phyloP scores from a whole-genome alignment of 1,140 invertebrate species.

The Stenopsyche tienmushanensis region DNA sequence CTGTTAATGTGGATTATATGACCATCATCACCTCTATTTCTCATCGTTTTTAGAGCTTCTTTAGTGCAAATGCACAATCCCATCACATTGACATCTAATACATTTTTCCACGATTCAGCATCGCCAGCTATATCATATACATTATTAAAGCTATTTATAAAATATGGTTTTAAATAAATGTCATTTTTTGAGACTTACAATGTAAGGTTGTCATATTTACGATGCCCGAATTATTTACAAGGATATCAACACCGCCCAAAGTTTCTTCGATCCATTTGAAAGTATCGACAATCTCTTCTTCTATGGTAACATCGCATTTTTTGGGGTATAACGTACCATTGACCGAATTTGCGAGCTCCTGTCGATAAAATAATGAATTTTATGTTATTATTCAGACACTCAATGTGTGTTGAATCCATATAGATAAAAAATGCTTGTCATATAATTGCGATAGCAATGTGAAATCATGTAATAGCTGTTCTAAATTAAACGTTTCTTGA shows the following conservation, averaged over 20 bases:
- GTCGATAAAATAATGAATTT: too few relatives aligned
- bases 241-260: conserved; percentile 65
- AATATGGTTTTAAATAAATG: too few relatives aligned
- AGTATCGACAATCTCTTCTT: conserved; percentile 63
- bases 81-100: conserved; percentile 57
- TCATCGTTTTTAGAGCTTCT: conserved; percentile 61
- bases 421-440: too few relatives aligned
- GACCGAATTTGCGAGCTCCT: conserved; percentile 40
- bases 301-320: conserved; percentile 64
- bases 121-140: too few relatives aligned
- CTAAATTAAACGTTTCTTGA: too few relatives aligned
- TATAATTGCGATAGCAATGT: too few relatives aligned
- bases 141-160: too few relatives aligned
- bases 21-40: conserved; percentile 59
- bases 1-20: conserved; percentile 71
- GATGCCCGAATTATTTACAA: conserved; percentile 75
- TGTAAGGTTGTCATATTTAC: too few relatives aligned
- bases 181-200: too few relatives aligned
- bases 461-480: too few relatives aligned
- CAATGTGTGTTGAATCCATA: too few relatives aligned
- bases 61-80: conserved; percentile 58
- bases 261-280: conserved; percentile 64
- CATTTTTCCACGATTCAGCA: conserved; percentile 26
- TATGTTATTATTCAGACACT: too few relatives aligned
- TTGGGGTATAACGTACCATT: conserved; percentile 46